Conservation (phyloP, 1,140 invertebrate genomes). For the Bombyx mandarina region DNA sequence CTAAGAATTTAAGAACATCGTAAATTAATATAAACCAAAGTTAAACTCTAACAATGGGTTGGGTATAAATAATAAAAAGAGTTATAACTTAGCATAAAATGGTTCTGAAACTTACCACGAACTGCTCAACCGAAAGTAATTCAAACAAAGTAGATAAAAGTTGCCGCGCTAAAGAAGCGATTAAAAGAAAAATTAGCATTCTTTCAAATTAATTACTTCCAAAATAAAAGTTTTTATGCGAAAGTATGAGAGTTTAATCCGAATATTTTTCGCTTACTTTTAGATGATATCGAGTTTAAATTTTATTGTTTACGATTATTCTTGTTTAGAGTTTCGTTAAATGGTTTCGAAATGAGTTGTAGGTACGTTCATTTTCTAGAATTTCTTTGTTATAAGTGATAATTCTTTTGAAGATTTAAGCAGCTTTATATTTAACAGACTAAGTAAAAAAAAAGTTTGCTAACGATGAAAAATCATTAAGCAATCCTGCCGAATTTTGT, state of each 20-base stretch:
- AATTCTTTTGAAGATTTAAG: too few species aligned
- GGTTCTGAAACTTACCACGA: constrained; percentile 43
- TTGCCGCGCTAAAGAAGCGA: constrained; percentile 63
- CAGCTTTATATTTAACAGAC: too few species aligned
- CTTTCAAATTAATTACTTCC: constrained; percentile 64
- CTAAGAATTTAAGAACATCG: too few species aligned
- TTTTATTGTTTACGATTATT: too few species aligned
- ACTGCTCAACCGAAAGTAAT: constrained; percentile 59
- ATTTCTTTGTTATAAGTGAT: too few species aligned
- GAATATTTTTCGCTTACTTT: constrained; percentile 31
- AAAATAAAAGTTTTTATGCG: constrained; percentile 57
- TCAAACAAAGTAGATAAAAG: constrained; percentile 67
- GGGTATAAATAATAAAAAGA: constrained; percentile 23
- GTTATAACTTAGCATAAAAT: constrained; percentile 34
- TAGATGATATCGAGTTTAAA: constrained; percentile 12
- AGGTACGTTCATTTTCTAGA: too few species aligned
- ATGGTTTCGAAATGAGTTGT: too few species aligned
- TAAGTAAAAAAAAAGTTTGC: too few species aligned
- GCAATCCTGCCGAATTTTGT: too few species aligned
- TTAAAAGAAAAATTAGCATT: constrained; percentile 68
- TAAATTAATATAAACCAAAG: not conserved
- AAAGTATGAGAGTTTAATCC: constrained; percentile 36
- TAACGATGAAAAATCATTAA: too few species aligned
- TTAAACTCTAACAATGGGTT: constrained; percentile 17
- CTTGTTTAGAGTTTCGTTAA: too few species aligned